These are phyloP conservation scores for Terebella lapidaria DNA, from an alignment of 2,888 invertebrate species.

Conservation along the genomic window DNA sequence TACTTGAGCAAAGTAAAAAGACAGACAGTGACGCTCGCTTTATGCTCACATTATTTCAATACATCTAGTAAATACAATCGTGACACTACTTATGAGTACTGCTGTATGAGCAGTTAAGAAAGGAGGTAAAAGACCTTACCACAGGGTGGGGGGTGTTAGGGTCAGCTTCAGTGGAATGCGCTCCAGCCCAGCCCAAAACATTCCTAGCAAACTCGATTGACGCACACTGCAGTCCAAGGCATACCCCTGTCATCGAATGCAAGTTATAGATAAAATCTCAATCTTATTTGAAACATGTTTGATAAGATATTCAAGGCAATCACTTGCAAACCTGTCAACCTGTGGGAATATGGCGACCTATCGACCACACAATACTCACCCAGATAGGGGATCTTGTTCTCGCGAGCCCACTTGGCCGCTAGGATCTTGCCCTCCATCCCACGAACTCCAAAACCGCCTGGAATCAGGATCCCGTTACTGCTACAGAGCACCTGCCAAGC, in stretches of 20 bases:
- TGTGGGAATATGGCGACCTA: neutral
- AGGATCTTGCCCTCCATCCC: constrained; percentile 95
- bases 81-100: no score
- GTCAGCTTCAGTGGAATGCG: constrained; percentile 82
- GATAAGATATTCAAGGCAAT: neutral
- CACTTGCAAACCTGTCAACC: neutral
- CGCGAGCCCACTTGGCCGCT: constrained; percentile 88
- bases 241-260: no score
- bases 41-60: neutral
- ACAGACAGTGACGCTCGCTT: neutral
- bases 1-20: no score
- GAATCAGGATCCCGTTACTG: constrained; percentile 54
- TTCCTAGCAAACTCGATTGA: constrained; percentile 92
- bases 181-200: constrained; percentile 69
- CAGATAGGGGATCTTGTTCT: constrained; percentile 81
- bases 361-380: constrained; percentile 57
- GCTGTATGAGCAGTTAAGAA: no score
- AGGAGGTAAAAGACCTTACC: constrained; percentile 50
- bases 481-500: constrained; percentile 89
- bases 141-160: constrained; percentile 70
- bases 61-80: no score
- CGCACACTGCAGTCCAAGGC: constrained; percentile 94
- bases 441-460: constrained; percentile 94
- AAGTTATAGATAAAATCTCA: constrained; percentile 11
- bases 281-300: neutral